Conservation (phyloP, 2,113 vertebrate genomes). For the Pluvianellus socialis region DNA sequence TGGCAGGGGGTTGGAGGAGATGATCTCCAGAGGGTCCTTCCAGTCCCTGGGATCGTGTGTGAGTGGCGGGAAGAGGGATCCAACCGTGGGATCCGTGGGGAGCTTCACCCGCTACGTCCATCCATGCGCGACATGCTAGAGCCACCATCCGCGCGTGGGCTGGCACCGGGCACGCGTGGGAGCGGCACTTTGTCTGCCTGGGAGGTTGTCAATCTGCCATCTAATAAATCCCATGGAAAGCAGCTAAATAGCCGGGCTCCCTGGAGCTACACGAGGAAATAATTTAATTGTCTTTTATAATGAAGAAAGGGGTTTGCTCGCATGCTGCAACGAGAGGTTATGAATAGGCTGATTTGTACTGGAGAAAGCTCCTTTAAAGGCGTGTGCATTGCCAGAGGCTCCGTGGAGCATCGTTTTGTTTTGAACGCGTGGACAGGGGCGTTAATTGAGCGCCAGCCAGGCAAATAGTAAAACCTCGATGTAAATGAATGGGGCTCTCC, state of each 20-base stretch:
- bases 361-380: not conserved
- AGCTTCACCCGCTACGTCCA: not conserved
- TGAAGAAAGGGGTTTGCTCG: not conserved
- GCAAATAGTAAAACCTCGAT: not conserved
- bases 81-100: rapidly evolving
- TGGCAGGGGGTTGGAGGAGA: no score
- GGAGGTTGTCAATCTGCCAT: not conserved
- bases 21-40: no score
- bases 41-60: no score
- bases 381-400: not conserved
- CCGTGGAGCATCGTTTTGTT: not conserved
- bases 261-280: not conserved
- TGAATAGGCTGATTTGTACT: not conserved
- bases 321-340: not conserved
- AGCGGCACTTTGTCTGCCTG: rapidly evolving
- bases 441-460: not conserved
- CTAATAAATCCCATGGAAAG: not conserved
- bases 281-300: not conserved
- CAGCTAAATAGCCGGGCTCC: not conserved
- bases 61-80: not conserved
- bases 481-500: not conserved
- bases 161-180: no score
- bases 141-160: rapidly evolving
- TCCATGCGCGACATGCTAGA: rapidly evolving
- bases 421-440: not conserved